These are phyloP conservation scores for Dufourea novaeangliae DNA, from an alignment of 1,140 invertebrate species.

Conservation along the genomic window DNA sequence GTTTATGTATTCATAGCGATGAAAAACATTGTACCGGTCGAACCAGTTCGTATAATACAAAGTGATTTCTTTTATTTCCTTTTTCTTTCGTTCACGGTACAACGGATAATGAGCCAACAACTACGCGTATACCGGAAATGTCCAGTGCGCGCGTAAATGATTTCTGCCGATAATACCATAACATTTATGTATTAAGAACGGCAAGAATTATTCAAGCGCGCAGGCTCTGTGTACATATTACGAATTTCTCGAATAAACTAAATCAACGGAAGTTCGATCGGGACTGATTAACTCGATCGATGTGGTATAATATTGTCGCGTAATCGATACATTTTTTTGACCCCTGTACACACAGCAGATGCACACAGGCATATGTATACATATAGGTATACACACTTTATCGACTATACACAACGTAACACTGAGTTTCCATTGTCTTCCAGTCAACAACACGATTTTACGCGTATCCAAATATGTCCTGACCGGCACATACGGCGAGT, in stretches of 20 bases:
- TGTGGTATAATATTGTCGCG: neutral
- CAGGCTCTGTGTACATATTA: neutral
- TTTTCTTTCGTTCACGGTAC: neutral
- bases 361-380: neutral
- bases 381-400: neutral
- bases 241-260: neutral
- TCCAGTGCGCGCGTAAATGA: neutral
- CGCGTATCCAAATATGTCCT: neutral
- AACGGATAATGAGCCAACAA: too few relatives aligned
- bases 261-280: neutral
- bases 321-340: neutral
- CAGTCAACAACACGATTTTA: neutral
- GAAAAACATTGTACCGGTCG: neutral
- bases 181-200: too few relatives aligned
- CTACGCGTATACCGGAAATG: neutral
- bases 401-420: neutral
- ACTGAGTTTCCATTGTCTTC: neutral
- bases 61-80: neutral
- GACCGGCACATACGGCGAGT: too few relatives aligned
- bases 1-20: conserved; percentile 1
- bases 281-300: neutral
- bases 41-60: conserved; percentile 9
- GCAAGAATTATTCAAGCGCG: neutral
- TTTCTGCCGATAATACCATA: neutral
- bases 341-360: conserved; percentile 1